Base-by-base conservation (phyloP, 2,797 vertebrate genomes). In the Dendrocincla tyrannina region DNA sequence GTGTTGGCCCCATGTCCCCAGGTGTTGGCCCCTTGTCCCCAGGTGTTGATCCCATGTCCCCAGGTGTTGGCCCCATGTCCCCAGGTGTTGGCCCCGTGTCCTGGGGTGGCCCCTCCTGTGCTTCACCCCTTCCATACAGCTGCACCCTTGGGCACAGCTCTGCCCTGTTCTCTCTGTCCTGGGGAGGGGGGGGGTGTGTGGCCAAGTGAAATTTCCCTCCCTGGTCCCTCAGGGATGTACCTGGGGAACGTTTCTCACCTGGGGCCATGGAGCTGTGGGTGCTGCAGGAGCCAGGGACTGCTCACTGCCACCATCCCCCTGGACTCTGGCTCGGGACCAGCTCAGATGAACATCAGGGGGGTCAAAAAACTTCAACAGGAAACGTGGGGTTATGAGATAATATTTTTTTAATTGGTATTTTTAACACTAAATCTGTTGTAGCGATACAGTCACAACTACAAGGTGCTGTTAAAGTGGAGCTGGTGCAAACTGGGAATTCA, bases 391-490 rank as follows among this genome's bases (percentile, higher is more conserved):
- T 74, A 15, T 27, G 35, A 33, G 49, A 19, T 11, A 22, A 47
- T 24, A 27, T 16, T 8, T 9, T 41, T 28, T 16, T 13, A 15
- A 8, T 66, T 28, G 20, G 5, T 46, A 7, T 39, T 59, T 92
- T 56, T 44, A 56, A 27, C 46, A 59, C 39, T 53, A 23, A 78
- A 70, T 33, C 25, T 52, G 5, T 13, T 56, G 58, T 10, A 44
- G 55, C 0, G 0, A 23, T 28, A 3, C 0, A 55, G 49, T 39
- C 15, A 7, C 35, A 13, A 2, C 17, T 39, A 2, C 9, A 8
- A 67, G 15, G 41, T 55, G 35, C 39, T 77, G 41, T 22, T 27
- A 33, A 69, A 15, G 56, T 13, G 7, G 62, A 88, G 68, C 58
- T 39, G 63, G n/a, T 15, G 49, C 59, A 58, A 79, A 55, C 49